Conservation (phyloP, 1,140 invertebrate genomes). For the Heterodera carotae region DNA sequence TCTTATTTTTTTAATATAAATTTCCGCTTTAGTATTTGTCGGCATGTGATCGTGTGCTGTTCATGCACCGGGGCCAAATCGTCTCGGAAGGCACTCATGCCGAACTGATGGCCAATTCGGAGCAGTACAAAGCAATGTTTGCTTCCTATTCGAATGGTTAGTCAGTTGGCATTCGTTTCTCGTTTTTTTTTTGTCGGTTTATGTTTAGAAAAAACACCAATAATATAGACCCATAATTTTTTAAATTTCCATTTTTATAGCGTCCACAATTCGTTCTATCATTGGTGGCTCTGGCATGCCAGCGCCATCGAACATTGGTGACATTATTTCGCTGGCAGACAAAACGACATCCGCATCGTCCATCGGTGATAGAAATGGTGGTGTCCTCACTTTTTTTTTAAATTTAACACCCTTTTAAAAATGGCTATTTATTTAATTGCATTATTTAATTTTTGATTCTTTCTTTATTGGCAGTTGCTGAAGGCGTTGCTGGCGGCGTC, state of each 20-base stretch:
- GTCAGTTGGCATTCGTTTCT: not conserved
- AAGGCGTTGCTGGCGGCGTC: not conserved
- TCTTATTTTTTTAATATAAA: constrained; percentile 28
- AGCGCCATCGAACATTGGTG: not conserved
- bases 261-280: not conserved
- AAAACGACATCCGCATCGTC: too few relatives aligned
- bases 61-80: constrained; percentile 69
- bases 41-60: constrained; percentile 69
- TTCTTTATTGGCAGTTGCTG: not conserved
- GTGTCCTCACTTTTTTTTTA: too few relatives aligned
- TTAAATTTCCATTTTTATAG: not conserved
- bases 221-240: too few relatives aligned
- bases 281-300: not conserved
- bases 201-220: too few relatives aligned
- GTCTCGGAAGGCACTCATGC: not conserved
- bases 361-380: too few relatives aligned
- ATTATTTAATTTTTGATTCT: too few relatives aligned
- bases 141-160: not conserved
- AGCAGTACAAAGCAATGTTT: not conserved
- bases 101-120: not conserved
- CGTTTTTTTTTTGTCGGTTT: too few relatives aligned
- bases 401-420: too few relatives aligned
- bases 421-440: too few relatives aligned
- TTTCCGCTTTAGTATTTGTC: constrained; percentile 66
- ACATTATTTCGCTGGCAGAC: too few relatives aligned